Conservation (phyloP, 2,797 vertebrate species). For the Iguana delicatissima region DNA sequence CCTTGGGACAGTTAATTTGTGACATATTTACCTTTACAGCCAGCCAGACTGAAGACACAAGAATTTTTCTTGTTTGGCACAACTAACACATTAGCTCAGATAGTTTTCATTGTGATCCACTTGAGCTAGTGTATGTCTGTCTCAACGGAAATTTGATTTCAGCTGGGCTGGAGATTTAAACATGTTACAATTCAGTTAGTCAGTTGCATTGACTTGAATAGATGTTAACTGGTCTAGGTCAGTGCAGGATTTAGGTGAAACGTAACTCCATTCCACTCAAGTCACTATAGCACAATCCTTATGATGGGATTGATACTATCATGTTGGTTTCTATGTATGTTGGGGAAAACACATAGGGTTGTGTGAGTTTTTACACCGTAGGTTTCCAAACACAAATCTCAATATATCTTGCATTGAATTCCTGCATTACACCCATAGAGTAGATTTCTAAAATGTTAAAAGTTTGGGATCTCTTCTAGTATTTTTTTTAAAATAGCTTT, state of each 20-base stretch:
- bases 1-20: background rate
- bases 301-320: background rate
- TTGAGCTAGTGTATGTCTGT: background rate
- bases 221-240: background rate
- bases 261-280: background rate
- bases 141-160: background rate
- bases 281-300: background rate
- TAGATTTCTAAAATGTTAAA: background rate
- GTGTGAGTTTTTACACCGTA: background rate
- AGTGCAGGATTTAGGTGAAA: background rate
- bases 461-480: background rate
- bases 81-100: background rate
- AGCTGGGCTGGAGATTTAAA: background rate
- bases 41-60: slow-evolving; percentile 16
- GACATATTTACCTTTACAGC: background rate
- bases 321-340: background rate
- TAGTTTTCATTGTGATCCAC: background rate
- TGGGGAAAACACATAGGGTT: background rate
- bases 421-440: background rate
- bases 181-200: background rate
- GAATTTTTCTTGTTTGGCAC: background rate
- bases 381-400: background rate
- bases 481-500: too few relatives aligned
- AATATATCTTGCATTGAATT: background rate
- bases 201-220: slow-evolving; percentile 3